A percentile compares a stretch with the other conserved stretches of the same genome.
phyloP scores from a whole-genome alignment of 2,888 invertebrate species.

The Drosophila yooni region DNA sequence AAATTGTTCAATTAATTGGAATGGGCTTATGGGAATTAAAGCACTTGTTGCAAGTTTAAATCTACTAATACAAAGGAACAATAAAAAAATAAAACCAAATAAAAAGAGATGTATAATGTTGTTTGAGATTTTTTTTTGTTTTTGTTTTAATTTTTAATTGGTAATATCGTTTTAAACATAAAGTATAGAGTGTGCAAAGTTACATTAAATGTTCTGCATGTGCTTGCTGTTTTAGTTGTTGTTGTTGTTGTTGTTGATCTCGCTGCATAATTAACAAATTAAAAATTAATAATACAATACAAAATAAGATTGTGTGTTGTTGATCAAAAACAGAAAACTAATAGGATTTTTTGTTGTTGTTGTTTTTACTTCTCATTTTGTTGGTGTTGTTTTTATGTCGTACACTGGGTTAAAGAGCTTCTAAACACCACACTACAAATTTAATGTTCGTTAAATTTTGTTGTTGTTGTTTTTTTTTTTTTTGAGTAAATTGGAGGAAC shows the following conservation, averaged over 20 bases:
- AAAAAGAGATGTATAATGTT: constrained; percentile 41
- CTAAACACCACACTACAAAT: constrained; percentile 25
- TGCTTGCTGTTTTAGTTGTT: constrained; percentile 28
- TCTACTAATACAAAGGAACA: neutral
- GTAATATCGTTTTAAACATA: constrained; percentile 78
- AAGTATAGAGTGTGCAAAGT: constrained; percentile 62
- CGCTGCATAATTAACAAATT: constrained; percentile 62
- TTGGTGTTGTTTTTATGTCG: neutral
- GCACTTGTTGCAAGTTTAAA: constrained; percentile 24
- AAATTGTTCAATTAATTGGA: neutral
- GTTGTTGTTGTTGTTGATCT: constrained; percentile 17
- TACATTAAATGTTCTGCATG: constrained; percentile 73
- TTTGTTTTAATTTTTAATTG: constrained; percentile 50
- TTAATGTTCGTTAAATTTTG: constrained; percentile 22
- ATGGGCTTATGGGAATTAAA: constrained; percentile 22
- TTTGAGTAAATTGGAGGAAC: constrained; percentile 66
- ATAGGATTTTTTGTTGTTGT: constrained; percentile 6
- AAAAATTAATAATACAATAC: constrained; percentile 66
- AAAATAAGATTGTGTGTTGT: constrained; percentile 51
- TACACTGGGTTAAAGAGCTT: constrained; percentile 57
- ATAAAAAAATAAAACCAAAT: constrained; percentile 42
- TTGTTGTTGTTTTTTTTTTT: constrained; percentile 18
- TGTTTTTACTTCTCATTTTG: constrained; percentile 1
- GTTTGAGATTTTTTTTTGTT: constrained; percentile 50
- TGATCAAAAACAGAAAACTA: constrained; percentile 40